phyloP scores from a whole-genome alignment of 2,888 invertebrate species.

The Rutpela maculata region DNA sequence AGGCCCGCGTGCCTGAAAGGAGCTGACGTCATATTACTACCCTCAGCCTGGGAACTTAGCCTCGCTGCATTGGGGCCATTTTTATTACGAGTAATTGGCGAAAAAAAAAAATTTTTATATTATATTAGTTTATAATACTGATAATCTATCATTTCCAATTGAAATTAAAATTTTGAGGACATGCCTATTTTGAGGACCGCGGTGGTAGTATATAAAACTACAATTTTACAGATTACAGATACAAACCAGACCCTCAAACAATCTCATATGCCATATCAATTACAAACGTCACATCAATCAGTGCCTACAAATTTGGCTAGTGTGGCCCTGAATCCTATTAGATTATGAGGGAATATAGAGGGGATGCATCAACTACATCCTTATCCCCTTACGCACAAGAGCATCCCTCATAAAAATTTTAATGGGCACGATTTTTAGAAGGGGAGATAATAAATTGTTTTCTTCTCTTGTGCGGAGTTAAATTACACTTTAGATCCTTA shows the following conservation, averaged over 20 bases:
- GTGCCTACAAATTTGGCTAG: slow-evolving; percentile 17
- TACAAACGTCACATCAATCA: slow-evolving; percentile 1
- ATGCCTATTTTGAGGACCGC: not conserved
- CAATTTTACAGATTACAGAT: not conserved
- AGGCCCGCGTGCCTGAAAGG: too few species aligned
- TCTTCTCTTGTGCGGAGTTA: slow-evolving; percentile 5
- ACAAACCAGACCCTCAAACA: slow-evolving; percentile 6
- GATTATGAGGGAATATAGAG: slow-evolving; percentile 32
- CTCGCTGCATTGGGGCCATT: too few species aligned
- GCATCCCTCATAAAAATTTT: slow-evolving; percentile 42
- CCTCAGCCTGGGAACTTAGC: too few species aligned
- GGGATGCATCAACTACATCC: slow-evolving; percentile 25
- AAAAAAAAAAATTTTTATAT: too few species aligned
- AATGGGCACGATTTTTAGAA: slow-evolving; percentile 40
- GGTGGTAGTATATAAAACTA: not conserved
- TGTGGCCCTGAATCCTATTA: slow-evolving; percentile 27
- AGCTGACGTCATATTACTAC: too few species aligned
- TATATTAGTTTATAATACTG: too few species aligned
- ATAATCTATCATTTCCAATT: too few species aligned
- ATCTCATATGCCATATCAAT: not conserved
- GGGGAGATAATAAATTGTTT: slow-evolving; percentile 43
- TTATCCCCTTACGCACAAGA: slow-evolving; percentile 37
- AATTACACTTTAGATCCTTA: slow-evolving; percentile 11
- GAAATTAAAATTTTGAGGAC: too few species aligned
- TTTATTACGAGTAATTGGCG: too few species aligned